Evolutionary conservation across 2,888 invertebrate genomes (phyloP).

Genomic region (Agriopis aurantiaria): DNA sequence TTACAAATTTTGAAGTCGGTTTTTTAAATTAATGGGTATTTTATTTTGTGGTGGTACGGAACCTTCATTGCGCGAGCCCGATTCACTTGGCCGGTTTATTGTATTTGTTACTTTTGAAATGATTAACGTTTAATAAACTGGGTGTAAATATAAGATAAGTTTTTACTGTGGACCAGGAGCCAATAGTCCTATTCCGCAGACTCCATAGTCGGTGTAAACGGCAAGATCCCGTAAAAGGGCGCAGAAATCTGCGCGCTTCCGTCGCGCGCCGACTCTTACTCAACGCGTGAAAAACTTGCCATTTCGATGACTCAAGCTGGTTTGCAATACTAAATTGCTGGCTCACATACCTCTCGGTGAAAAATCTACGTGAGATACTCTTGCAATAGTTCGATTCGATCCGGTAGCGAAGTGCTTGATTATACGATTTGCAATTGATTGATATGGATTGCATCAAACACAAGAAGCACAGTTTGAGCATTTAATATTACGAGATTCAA

Average conservation of each 20-base stretch:
- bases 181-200: background rate
- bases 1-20: no score
- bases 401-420: conserved; percentile 39
- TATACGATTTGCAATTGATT: conserved; percentile 44
- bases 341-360: conserved; percentile 40
- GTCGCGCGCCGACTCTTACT: conserved; percentile 56
- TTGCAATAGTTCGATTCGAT: conserved; percentile 39
- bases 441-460: conserved; percentile 35
- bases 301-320: conserved; percentile 53
- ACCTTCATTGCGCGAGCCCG: no score
- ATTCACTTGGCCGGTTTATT: no score
- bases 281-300: conserved; percentile 69
- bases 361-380: conserved; percentile 42
- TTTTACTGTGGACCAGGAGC: background rate
- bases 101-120: no score
- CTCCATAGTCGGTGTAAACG: conserved; percentile 33
- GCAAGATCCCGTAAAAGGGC: conserved; percentile 61
- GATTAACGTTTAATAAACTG: no score
- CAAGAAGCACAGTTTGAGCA: conserved; percentile 21
- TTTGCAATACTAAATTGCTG: conserved; percentile 54
- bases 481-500: conserved; percentile 27
- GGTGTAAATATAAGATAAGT: background rate
- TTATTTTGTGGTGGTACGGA: no score
- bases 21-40: no score
- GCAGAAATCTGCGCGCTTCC: conserved; percentile 60